Conservation (phyloP, 30 jellyfish, hydroid and myxozoan genomes). For the Aurelia coerulea region DNA sequence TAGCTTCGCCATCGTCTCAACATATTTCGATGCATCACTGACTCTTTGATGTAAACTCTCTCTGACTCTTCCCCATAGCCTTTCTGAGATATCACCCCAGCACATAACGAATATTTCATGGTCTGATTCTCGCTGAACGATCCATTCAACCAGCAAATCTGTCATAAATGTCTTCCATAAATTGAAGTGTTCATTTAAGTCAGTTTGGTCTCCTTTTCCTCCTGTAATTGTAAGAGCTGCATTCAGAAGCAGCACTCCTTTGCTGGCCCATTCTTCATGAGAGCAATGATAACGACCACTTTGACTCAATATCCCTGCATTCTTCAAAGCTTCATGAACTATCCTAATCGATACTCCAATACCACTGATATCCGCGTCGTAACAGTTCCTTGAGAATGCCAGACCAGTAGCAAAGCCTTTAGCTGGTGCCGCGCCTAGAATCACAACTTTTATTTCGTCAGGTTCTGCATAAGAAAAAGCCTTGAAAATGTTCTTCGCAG, state of each 20-base stretch:
- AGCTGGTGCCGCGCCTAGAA: conserved; percentile 19
- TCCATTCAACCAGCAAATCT: too few species aligned
- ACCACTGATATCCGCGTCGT: neutral
- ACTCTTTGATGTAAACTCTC: too few species aligned
- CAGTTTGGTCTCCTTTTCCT: too few species aligned
- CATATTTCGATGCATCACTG: too few species aligned
- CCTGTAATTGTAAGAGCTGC: neutral
- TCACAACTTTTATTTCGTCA: conserved; percentile 1
- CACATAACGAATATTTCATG: too few species aligned
- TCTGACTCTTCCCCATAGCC: too few species aligned
- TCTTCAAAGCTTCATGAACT: conserved; percentile 1
- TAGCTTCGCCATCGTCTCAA: too few species aligned
- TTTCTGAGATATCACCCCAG: too few species aligned
- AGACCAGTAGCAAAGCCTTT: conserved; percentile 14
- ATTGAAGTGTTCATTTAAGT: too few species aligned
- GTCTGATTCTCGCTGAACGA: too few species aligned
- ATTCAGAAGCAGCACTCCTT: conserved; percentile 2
- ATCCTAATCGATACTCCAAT: neutral
- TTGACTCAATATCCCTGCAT: neutral
- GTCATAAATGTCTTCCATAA: too few species aligned
- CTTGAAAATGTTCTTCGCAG: too few species aligned
- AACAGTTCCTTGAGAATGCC: neutral
- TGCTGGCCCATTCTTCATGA: conserved; percentile 16
- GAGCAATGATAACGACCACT: neutral
- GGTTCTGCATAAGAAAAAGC: conserved; percentile 14